Base-by-base conservation (phyloP, 1,140 invertebrate genomes). In the Psilanteris sp. region DNA sequence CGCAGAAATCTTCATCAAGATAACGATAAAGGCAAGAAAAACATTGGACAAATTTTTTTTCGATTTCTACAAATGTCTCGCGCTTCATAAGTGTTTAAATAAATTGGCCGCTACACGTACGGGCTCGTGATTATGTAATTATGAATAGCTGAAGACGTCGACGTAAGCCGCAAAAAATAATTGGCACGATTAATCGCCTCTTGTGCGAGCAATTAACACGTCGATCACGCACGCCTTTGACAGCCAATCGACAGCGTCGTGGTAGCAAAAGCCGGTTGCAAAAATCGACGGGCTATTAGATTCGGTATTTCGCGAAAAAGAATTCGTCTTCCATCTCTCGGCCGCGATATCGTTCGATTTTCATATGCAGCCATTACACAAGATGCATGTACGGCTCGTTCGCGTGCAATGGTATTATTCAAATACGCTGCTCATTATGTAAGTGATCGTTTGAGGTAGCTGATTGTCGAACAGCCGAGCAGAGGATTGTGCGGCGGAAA, bases 381-480 rank as follows among this genome's bases (percentile, higher is more conserved):
- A 71, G 66, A 61, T 34, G 20, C 37, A 36, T 62, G 39, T 57
- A 31, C 50, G 27, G 66, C n/a, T 70, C 27, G 43, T 48, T 59
- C 37, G 55, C 61, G 64, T 70, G 57, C 57, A 76, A 46, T 70
- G 32, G 48, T 75, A 61, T 62, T 62, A 61, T 75, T 68, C 55
- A 68, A 62, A 75, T 68, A 44, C 55, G 39, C 34, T 44, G 57
- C 43, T 77, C 59, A 66, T 71, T 71, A 66, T 71, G 37, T 66
- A 74, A 74, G 61, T 55, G 50, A 62, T 75, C 72, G 62, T 61
- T 67, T 67, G 44, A 64, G 37, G 64, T 76, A 76, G 64, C 55
- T 62, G 64, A 76, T 76, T 75, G 71, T 75, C 55, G 41, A 26
- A 11, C 27, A 34, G 43, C 32, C 52, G 39, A 48, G 27, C 31